phyloP scores from a whole-genome alignment of 2,113 vertebrate genomes.

The Epinephelus fuscoguttatus region DNA sequence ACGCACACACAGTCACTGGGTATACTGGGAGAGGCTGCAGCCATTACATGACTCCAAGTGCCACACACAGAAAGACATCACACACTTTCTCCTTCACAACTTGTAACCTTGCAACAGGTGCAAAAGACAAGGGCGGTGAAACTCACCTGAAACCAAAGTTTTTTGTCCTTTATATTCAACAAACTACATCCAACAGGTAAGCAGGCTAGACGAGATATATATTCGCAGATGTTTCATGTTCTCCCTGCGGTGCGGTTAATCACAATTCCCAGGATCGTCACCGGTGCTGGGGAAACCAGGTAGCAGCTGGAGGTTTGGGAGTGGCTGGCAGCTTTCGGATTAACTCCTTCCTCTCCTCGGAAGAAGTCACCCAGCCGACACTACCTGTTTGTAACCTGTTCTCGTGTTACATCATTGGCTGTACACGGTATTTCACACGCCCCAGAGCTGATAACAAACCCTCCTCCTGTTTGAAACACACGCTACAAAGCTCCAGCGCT shows the following conservation, averaged over 20 bases:
- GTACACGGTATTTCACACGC: not conserved
- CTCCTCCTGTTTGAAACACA: not conserved
- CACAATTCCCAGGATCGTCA: slow-evolving; percentile 37
- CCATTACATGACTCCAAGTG: not conserved
- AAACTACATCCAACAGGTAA: slow-evolving; percentile 16
- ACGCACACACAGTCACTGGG: slow-evolving; percentile 11
- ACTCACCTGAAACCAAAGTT: slow-evolving; percentile 56
- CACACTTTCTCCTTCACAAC: not conserved
- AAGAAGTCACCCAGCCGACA: slow-evolving; percentile 37
- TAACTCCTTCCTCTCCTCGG: slow-evolving; percentile 74
- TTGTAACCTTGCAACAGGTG: slow-evolving; percentile 70
- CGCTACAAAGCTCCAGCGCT: too few relatives aligned
- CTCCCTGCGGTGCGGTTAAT: not conserved
- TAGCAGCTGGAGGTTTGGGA: slow-evolving; percentile 78
- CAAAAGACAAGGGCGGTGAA: slow-evolving; percentile 9
- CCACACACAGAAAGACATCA: not conserved
- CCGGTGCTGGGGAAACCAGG: slow-evolving; percentile 68
- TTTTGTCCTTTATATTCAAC: not conserved
- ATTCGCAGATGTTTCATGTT: not conserved
- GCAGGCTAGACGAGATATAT: rapidly evolving
- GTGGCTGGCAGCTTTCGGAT: slow-evolving; percentile 70
- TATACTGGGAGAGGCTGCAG: slow-evolving; percentile 21
- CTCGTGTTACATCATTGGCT: not conserved
- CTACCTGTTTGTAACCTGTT: slow-evolving; percentile 77
- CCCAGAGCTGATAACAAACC: not conserved